Percentiles rank a stretch among this genome's conserved stretches.
phyloP scores from a whole-genome alignment of 2,888 invertebrate genomes.

The Drosophila antonietae region DNA sequence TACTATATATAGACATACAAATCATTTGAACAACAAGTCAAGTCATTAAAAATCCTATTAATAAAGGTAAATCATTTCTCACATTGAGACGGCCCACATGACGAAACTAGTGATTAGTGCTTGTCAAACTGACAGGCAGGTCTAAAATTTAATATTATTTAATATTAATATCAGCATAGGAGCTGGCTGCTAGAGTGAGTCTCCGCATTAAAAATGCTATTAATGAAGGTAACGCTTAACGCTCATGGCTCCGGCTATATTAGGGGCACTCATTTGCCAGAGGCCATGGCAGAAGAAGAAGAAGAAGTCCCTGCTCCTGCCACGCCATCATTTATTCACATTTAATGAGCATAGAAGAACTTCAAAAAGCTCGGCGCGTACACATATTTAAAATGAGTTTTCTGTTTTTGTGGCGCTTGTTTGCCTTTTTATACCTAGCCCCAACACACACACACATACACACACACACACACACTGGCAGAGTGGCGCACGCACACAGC shows the following conservation, averaged over 20 bases:
- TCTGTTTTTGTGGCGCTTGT: constrained; percentile 52
- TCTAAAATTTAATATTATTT: constrained; percentile 30
- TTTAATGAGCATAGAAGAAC: constrained; percentile 69
- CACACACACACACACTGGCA: background rate
- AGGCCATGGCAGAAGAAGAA: background rate
- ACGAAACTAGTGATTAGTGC: background rate
- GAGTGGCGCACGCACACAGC: constrained; percentile 16
- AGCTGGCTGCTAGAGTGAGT: background rate
- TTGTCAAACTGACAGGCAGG: constrained; percentile 20
- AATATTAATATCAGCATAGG: constrained; percentile 21
- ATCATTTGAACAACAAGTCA: background rate
- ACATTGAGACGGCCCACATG: background rate
- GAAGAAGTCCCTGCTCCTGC: background rate
- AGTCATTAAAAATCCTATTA: constrained; percentile 7
- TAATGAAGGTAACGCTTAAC: constrained; percentile 30
- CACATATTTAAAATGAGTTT: constrained; percentile 69
- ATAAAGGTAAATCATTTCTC: background rate
- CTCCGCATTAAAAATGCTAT: constrained; percentile 39
- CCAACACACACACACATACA: constrained; percentile 11
- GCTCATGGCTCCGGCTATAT: constrained; percentile 14
- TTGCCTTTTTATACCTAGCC: constrained; percentile 66
- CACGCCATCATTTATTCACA: constrained; percentile 68
- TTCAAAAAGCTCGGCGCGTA: constrained; percentile 57
- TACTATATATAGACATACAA: background rate
- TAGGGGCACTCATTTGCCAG: constrained; percentile 31